Evolutionary conservation across 2,888 invertebrate genomes (phyloP).

Genomic region (Ochropleura leucogaster): DNA sequence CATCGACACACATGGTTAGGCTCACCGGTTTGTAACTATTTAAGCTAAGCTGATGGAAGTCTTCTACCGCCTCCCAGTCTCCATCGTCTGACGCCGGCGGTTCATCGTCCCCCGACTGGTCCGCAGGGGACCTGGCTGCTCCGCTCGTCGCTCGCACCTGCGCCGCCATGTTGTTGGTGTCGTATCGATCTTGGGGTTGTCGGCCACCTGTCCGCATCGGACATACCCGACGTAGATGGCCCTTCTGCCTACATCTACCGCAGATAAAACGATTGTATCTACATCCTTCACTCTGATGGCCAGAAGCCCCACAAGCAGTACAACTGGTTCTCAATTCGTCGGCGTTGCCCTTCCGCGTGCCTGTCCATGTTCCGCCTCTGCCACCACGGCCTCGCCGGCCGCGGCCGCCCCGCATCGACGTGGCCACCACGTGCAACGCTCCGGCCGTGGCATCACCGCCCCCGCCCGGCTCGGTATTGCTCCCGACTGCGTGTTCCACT

Average conservation of each 20-base stretch:
- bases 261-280: constrained; percentile 34
- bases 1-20: too few relatives aligned
- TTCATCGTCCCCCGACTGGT: too few relatives aligned
- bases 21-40: too few relatives aligned
- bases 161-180: too few relatives aligned
- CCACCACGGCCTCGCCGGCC: neutral
- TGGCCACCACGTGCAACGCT: neutral
- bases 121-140: too few relatives aligned
- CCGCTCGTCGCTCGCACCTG: too few relatives aligned
- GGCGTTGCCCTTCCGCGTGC: neutral
- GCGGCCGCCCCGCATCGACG: neutral
- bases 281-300: constrained; percentile 22
- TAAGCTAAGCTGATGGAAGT: too few relatives aligned
- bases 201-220: neutral
- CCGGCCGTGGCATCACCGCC: neutral
- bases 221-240: constrained; percentile 47
- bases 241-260: constrained; percentile 28
- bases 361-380: neutral
- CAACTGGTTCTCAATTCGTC: neutral
- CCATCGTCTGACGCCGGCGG: too few relatives aligned
- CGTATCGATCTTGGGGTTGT: too few relatives aligned
- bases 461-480: neutral
- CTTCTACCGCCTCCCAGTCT: too few relatives aligned
- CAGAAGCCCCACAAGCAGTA: neutral
- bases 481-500: neutral